Evolutionary conservation across 2,113 vertebrate species (phyloP).

Genomic region (Coptodon bakossiorum): DNA sequence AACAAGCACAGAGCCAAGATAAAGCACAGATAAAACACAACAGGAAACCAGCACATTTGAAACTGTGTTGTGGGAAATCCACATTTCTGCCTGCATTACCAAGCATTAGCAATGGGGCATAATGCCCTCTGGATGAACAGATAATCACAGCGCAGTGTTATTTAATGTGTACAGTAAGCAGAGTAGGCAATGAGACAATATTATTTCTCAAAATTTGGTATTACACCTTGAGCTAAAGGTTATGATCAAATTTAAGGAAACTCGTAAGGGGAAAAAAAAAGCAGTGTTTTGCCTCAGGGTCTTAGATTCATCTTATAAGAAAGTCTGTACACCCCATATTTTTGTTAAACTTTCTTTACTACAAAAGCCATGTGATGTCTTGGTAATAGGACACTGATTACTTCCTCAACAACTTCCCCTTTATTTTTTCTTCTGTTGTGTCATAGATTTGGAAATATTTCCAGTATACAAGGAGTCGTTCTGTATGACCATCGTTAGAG

Average conservation of each 20-base stretch:
- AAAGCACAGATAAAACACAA: slow-evolving; percentile 6
- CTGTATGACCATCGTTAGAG: slow-evolving; percentile 11
- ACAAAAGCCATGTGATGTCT: slow-evolving; percentile 22
- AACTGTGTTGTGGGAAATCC: slow-evolving; percentile 32
- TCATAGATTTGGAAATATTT: slow-evolving; percentile 40
- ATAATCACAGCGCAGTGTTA: background rate
- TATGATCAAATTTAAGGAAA: slow-evolving; percentile 22
- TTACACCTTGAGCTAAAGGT: background rate
- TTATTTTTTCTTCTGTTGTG: slow-evolving; percentile 21
- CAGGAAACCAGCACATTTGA: slow-evolving; percentile 28
- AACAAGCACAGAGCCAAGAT: background rate
- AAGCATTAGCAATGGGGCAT: background rate
- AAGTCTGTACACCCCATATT: slow-evolving; percentile 8
- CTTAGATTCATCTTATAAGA: background rate
- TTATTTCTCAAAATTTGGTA: background rate
- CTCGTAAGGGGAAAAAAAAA: background rate
- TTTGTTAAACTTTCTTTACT: slow-evolving; percentile 6
- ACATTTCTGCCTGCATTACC: background rate
- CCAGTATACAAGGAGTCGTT: slow-evolving; percentile 22
- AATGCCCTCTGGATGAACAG: slow-evolving; percentile 3
- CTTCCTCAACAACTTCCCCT: background rate
- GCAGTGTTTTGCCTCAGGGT: background rate
- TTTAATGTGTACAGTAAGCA: background rate
- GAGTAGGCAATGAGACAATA: background rate
- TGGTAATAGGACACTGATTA: background rate